Evolutionary conservation across 2,888 invertebrate species (phyloP), one percentile per base, ranked within the genome.

Genomic region (Tineola bisselliella): DNA sequence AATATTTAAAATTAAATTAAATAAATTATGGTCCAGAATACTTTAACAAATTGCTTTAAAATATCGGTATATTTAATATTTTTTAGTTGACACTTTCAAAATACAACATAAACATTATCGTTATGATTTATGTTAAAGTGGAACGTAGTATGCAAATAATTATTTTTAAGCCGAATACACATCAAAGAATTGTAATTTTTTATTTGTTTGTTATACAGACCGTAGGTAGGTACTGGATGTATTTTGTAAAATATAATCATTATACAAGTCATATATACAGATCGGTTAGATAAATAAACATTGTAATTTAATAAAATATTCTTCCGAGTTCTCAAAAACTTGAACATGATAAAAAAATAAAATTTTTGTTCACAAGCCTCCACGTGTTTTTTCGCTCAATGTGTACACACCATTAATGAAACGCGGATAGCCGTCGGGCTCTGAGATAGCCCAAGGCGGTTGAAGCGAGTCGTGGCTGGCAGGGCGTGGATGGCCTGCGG

Each of bases 331-430:
- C 6, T 25, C 4, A 25, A 4, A 25, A 25, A 25, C 4, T 25
- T 25, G n/a, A n/a, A n/a, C n/a, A n/a, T n/a, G n/a, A 4, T 38
- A 38, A 38, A 6, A 38, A 12, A 38, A 10, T 38, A 38, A 2
- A 10, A 38, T 6, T 38, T 38, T 25, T 2, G 25, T 25, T 38
- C 38, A 38, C 38, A 10, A 38, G 38, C 38, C 38, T 38, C 10
- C 38, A n/a, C n/a, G 10, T 10, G n/a, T 2, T 38, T 1, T 38
- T 10, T 38, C 10, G 38, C 38, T 38, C n/a, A 17, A 10, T 48
- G 48, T 48, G 48, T 48, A 48, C 48, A 48, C 48, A 17, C 15
- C 48, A 48, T 48, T 48, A 48, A 48, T 48, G 48, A 48, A 48
- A 48, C 48, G 48, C 6, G 48, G 17, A 48, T 48, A 13, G 48